Evolutionary conservation across 2,888 invertebrate genomes (phyloP).

Genomic region (Hololepta plana): DNA sequence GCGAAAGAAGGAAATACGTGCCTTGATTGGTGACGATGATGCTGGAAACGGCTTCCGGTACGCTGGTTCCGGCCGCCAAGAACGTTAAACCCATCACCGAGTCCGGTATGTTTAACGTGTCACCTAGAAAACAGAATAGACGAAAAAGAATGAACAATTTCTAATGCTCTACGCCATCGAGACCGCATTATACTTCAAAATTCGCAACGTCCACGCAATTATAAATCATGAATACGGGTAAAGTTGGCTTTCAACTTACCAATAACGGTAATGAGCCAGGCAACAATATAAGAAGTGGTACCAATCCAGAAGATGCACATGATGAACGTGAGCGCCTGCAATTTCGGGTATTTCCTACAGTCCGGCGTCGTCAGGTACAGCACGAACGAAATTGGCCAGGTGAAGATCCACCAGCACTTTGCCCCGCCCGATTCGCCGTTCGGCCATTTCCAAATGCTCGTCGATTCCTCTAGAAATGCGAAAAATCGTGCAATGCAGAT

Average conservation of each 20-base stretch:
- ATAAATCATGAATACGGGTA: constrained; percentile 1
- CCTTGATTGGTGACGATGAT: constrained; percentile 70
- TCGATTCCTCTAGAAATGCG: constrained; percentile 23
- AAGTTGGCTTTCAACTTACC: constrained; percentile 31
- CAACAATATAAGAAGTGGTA: constrained; percentile 59
- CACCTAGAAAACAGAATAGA: constrained; percentile 34
- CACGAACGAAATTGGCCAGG: constrained; percentile 56
- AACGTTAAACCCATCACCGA: constrained; percentile 74
- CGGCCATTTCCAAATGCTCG: constrained; percentile 40
- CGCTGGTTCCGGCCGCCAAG: constrained; percentile 68
- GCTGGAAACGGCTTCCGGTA: constrained; percentile 76
- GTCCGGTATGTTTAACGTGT: constrained; percentile 62
- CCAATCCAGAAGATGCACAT: constrained; percentile 76
- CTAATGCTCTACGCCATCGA: too few relatives aligned
- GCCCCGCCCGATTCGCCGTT: constrained; percentile 26
- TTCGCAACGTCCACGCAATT: not conserved
- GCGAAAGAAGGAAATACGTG: constrained; percentile 16
- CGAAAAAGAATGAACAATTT: too few relatives aligned
- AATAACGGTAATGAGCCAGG: constrained; percentile 69
- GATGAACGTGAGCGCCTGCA: constrained; percentile 51
- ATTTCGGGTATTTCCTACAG: constrained; percentile 38
- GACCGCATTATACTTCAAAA: too few relatives aligned
- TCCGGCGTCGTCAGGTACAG: constrained; percentile 64
- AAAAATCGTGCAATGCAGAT: not conserved
- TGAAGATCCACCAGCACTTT: constrained; percentile 38